Conservation (phyloP, 1,140 invertebrate species). For the Lepidotrigona ventralis region DNA sequence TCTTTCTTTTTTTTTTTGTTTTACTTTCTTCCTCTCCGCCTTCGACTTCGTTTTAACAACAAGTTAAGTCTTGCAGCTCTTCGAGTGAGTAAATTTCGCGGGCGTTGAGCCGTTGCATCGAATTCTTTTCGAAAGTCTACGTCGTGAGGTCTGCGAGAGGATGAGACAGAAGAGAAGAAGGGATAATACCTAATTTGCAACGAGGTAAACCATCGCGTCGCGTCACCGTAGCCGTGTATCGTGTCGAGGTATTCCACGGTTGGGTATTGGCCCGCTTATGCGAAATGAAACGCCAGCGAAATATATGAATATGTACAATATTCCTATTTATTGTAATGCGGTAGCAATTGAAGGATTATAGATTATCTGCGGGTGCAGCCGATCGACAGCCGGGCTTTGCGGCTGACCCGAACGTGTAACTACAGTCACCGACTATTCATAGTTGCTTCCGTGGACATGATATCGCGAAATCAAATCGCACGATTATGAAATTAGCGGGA, state of each 20-base stretch:
- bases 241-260: no score
- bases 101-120: no score
- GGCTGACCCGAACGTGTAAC: conserved; percentile 43
- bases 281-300: background rate
- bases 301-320: conserved; percentile 1
- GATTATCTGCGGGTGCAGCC: conserved; percentile 60
- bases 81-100: background rate
- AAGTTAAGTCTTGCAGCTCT: background rate
- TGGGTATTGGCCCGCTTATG: background rate
- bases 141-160: no score
- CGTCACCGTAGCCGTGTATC: no score
- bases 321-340: conserved; percentile 70
- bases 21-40: background rate
- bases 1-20: background rate
- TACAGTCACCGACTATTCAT: conserved; percentile 57
- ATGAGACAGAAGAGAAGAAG: background rate
- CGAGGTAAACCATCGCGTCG: background rate
- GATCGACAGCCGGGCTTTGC: conserved; percentile 56
- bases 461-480: background rate
- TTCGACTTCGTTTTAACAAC: background rate
- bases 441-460: conserved; percentile 33
- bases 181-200: background rate
- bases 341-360: conserved; percentile 74
- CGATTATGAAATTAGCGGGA: background rate
- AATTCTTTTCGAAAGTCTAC: background rate